Conservation (phyloP, 2,113 vertebrate species). For the Salvelinus namaycush region DNA sequence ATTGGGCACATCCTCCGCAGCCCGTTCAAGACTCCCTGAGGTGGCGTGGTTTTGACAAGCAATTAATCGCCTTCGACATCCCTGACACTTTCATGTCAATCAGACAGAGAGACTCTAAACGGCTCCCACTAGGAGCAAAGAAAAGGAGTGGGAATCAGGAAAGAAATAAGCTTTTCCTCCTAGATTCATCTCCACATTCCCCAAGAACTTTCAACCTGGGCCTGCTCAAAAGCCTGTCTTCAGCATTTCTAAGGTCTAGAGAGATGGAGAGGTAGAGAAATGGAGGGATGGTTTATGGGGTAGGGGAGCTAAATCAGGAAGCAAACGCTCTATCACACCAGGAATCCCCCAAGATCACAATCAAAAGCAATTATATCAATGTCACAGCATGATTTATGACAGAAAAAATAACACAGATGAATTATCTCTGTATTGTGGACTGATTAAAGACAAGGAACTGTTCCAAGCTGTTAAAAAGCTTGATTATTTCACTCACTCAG, state of each 20-base stretch:
- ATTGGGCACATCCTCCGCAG: conserved; percentile 54
- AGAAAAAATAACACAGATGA: conserved; percentile 51
- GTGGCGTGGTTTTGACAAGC: conserved; percentile 54
- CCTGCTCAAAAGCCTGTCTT: conserved; percentile 24
- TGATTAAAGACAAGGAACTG: not conserved
- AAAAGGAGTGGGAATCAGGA: conserved; percentile 19
- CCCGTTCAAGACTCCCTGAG: conserved; percentile 45
- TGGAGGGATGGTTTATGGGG: not conserved
- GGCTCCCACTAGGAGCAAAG: conserved; percentile 25
- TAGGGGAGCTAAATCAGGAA: conserved; percentile 3
- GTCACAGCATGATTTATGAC: conserved; percentile 56
- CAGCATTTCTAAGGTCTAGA: not conserved
- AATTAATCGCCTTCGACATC: conserved; percentile 65
- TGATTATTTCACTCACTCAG: not conserved
- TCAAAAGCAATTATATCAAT: conserved; percentile 61
- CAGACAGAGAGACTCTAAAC: conserved; percentile 41
- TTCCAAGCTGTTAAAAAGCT: not conserved
- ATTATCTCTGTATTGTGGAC: not conserved
- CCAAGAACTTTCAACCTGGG: conserved; percentile 20
- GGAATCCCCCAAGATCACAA: conserved; percentile 52
- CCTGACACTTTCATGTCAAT: conserved; percentile 42
- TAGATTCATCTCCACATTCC: not conserved
- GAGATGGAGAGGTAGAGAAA: not conserved
- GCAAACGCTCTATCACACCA: conserved; percentile 46
- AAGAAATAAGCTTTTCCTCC: not conserved